These are phyloP conservation scores for Druon quercuslanigerum DNA, from an alignment of 1,140 invertebrate genomes.

Conservation along the genomic window DNA sequence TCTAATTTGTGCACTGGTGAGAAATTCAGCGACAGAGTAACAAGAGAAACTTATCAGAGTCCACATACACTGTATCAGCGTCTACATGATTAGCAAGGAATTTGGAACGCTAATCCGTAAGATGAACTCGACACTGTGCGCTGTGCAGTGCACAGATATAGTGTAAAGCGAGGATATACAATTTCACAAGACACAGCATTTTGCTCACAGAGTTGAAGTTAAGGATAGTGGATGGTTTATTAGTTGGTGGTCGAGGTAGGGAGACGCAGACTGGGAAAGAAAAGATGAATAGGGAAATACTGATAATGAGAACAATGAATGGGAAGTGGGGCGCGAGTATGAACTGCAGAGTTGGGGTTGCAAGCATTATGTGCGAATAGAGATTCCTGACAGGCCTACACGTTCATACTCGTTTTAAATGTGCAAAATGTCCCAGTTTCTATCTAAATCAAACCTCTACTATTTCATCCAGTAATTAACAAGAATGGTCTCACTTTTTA, in stretches of 20 bases:
- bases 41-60: neutral
- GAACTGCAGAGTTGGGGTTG: conserved; percentile 45
- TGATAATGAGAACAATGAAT: conserved; percentile 68
- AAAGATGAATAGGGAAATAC: conserved; percentile 45
- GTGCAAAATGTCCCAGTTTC: neutral
- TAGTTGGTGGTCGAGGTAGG: conserved; percentile 32
- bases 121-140: conserved; percentile 39
- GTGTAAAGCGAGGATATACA: conserved; percentile 56
- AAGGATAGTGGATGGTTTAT: neutral
- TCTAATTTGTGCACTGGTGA: neutral
- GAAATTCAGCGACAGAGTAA: conserved; percentile 1
- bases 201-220: neutral
- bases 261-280: conserved; percentile 48
- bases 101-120: conserved; percentile 49
- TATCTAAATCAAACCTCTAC: neutral
- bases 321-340: conserved; percentile 53
- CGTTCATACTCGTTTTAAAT: conserved; percentile 34
- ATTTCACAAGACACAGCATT: conserved; percentile 55
- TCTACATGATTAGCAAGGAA: neutral
- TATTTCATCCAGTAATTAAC: too few species aligned
- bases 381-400: conserved; percentile 13
- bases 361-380: conserved; percentile 18
- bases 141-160: conserved; percentile 6
- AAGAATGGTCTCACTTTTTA: too few species aligned
- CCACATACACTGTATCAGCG: neutral